A percentile compares a stretch with the other conserved stretches of the same genome.
Evolutionary conservation across 2,113 vertebrate species (phyloP).

Genomic region (Upupa epops): DNA sequence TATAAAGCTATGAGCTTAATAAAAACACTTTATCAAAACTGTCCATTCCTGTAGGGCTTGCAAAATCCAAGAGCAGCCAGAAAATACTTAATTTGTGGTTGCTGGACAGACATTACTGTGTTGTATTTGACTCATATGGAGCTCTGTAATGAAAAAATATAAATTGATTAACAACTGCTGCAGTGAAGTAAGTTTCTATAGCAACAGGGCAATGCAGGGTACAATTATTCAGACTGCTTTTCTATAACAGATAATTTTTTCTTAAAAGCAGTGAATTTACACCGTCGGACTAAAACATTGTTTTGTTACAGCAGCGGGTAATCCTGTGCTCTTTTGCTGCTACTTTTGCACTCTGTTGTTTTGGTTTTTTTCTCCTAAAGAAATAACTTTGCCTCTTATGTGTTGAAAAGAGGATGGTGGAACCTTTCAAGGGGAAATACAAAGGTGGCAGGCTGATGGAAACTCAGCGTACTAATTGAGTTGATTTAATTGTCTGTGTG

Average conservation of each 20-base stretch:
- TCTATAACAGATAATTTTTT: slow-evolving; percentile 3
- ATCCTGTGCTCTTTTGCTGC: not conserved
- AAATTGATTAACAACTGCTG: slow-evolving; percentile 43
- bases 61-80: not conserved
- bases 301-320: slow-evolving; percentile 24
- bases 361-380: not conserved
- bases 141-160: slow-evolving; percentile 7
- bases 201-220: slow-evolving; percentile 19
- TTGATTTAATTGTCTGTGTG: not conserved
- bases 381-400: not conserved
- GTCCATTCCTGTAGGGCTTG: not conserved
- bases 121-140: not conserved
- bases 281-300: not conserved
- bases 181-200: slow-evolving; percentile 41
- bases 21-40: not conserved
- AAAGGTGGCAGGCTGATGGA: not conserved
- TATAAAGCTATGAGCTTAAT: not conserved
- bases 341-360: not conserved
- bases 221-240: slow-evolving; percentile 37
- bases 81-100: not conserved
- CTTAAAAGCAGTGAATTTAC: not conserved
- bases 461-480: not conserved
- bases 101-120: not conserved
- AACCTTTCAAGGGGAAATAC: not conserved
- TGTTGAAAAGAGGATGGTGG: not conserved